phyloP scores from a whole-genome alignment of 2,797 vertebrate genomes.

The Cacajao melanocephalus region DNA sequence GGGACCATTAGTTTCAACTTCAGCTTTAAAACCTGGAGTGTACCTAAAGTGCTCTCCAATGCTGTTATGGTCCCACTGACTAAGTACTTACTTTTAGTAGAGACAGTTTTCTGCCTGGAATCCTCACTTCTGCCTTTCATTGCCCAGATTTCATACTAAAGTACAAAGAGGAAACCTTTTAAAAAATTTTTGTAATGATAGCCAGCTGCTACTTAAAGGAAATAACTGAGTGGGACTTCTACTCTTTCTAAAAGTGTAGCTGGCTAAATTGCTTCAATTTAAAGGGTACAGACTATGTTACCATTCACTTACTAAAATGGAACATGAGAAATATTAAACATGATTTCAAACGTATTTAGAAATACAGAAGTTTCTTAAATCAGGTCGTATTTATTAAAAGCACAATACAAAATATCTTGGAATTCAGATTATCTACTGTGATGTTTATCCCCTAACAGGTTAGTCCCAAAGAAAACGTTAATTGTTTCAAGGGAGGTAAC shows the following conservation, averaged over 20 bases:
- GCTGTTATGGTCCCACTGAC: background rate
- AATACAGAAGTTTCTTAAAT: slow-evolving; percentile 42
- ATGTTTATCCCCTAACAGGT: slow-evolving; percentile 5
- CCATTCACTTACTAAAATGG: background rate
- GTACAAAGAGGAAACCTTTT: background rate
- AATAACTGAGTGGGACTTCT: slow-evolving; percentile 8
- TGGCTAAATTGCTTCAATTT: background rate
- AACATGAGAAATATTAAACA: background rate
- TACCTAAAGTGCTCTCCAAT: background rate
- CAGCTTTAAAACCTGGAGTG: background rate
- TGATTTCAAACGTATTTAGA: background rate
- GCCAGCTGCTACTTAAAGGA: background rate
- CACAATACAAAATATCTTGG: slow-evolving; percentile 48
- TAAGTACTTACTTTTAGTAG: background rate
- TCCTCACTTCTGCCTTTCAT: background rate
- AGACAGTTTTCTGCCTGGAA: background rate
- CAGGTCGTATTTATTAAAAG: slow-evolving; percentile 61
- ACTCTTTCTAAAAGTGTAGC: background rate
- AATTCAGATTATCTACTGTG: background rate
- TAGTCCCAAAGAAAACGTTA: slow-evolving; percentile 23
- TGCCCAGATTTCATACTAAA: background rate
- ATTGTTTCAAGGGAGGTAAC: background rate
- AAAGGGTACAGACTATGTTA: background rate
- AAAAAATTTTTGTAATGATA: background rate
- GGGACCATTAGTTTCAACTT: background rate